Evolutionary conservation across 2,797 vertebrate genomes (phyloP), one percentile per base, ranked within the genome.

Genomic region (Telmatherina bonti): DNA sequence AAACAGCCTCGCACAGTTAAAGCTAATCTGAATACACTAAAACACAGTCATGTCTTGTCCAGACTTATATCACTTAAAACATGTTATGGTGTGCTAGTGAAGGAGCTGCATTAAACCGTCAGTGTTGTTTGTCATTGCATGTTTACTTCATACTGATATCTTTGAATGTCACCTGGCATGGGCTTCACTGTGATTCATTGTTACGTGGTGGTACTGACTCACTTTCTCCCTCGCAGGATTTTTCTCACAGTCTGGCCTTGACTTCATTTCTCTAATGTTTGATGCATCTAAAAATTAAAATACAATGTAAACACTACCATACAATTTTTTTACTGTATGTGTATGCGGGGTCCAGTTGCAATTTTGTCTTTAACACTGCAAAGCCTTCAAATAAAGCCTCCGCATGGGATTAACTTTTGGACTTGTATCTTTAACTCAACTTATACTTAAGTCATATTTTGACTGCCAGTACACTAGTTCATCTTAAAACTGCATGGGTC

Each of bases 151-250:
- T 82, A 81, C 69, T 78, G 81, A 85, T 82, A 79, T 12, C 26
- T 76, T 43, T 72, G 56, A 81, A 74, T 82, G 73, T 83, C 67
- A 76, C 84, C 82, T 85, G 85, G 72, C 67, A 54, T 62, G 66
- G 72, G 74, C 73, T 78, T 89, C 75, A 52, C 67, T 83, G 73
- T 92, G 89, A 93, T 84, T 92, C 88, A 92, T 66, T 60, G 68
- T 76, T 69, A 57, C 84, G 77, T 66, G 79, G 70, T 49, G 73
- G 20, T 38, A 71, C 73, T 88, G 86, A 90, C 77, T 90, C 88
- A 91, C 62, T 78, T 71, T 61, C 78, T 86, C 88, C 80, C 81
- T 89, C 82, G 26, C 78, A 76, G 80, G 72, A 89, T 77, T 75
- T 54, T 65, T 85, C 71, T 70, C 63, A 66, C 67, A 73, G 79